These are phyloP conservation scores for Cuculus canorus DNA, from an alignment of 2,797 vertebrate genomes.

Conservation along the genomic window DNA sequence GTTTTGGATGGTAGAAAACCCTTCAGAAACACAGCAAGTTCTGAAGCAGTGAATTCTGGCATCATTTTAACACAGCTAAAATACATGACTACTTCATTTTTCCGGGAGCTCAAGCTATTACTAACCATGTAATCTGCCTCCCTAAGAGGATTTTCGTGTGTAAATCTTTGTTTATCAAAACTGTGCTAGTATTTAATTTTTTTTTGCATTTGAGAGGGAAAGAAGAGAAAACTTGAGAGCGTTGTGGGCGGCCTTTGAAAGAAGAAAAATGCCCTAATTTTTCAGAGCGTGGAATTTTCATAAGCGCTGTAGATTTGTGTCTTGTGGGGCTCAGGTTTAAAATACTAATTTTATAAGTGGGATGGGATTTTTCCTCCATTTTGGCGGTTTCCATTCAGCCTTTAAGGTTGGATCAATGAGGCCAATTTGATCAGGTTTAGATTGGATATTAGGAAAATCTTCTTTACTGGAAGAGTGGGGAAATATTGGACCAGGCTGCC, in stretches of 20 bases:
- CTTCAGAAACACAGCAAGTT: not conserved
- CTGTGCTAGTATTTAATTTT: not conserved
- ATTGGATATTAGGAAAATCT: too few relatives aligned
- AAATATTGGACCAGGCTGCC: too few relatives aligned
- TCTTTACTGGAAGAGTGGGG: too few relatives aligned
- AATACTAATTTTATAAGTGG: not conserved
- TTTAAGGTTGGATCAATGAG: not conserved
- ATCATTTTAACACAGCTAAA: not conserved
- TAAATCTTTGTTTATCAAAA: not conserved
- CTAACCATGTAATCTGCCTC: not conserved
- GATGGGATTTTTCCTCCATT: fast-evolving
- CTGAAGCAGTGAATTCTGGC: not conserved
- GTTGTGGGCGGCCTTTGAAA: not conserved
- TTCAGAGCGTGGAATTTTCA: not conserved
- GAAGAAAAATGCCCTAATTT: not conserved
- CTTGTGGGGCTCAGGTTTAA: not conserved
- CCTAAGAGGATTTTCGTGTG: not conserved
- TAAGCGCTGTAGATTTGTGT: not conserved
- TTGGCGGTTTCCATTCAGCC: not conserved
- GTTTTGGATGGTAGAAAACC: not conserved
- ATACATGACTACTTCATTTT: not conserved
- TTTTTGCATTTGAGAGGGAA: not conserved
- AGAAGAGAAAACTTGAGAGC: not conserved
- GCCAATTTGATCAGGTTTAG: too few relatives aligned
- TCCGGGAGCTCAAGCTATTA: not conserved